Base-by-base conservation (phyloP, 1,140 invertebrate genomes). In the Galleria mellonella region DNA sequence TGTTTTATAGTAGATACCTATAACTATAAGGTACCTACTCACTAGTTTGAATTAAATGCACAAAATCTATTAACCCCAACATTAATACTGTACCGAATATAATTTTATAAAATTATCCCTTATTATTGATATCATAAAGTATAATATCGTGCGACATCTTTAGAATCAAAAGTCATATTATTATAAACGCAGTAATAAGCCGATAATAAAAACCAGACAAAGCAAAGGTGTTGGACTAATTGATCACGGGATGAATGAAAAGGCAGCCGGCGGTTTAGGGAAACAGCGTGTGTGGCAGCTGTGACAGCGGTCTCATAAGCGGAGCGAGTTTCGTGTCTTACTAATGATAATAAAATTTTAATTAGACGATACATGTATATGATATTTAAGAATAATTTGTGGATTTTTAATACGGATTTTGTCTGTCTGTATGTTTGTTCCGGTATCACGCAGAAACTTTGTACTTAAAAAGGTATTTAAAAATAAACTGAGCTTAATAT, bases 211-310 rank as follows among this genome's bases (percentile, higher is more conserved):
- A 60, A 35, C 38, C 48, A 37, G 49, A 66, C 63, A 63, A 62
- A 60, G 59, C 54, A 67, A 60, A 67, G 63, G 63, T 67, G 64
- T 58, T 38, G 49, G 45, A 43, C 59, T 62, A 67, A 62, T 67
- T 67, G 63, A 67, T 40, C 56, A 32, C 42, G 52, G 56, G 63
- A 58, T 58, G 60, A 62, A 62, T 62, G 47, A 23, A 23, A 23
- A 23, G 47, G 4, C 42, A 35, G 30, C 27, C 31, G 29, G 31
- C 39, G 29, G 41, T 43, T 37, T 43, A 36, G 51, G 46, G 49
- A 42, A 38, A 9, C 8, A 12, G 6, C 5, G 42, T 32, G 47
- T 28, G 36, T 9, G 50, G 53, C 39, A 17, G 2, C 11, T 45
- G 8, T 55, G 15, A 9, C 8, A 47, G 58, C 62, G 52, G 28